Base-by-base conservation (phyloP, 2,797 vertebrate species). In the Alosa sapidissima region DNA sequence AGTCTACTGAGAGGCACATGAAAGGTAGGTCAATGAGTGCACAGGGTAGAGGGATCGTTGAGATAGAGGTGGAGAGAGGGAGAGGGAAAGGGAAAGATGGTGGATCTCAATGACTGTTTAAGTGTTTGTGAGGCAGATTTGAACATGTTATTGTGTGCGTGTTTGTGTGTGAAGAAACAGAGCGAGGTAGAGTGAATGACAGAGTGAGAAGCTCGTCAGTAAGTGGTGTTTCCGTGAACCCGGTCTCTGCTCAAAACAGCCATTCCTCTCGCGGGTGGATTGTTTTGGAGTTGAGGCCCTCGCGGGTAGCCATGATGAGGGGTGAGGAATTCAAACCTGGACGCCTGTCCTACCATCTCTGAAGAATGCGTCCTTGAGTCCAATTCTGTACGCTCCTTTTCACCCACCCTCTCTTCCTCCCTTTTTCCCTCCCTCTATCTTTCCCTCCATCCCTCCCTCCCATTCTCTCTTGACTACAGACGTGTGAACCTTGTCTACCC, bases 301-400 rank as follows among this genome's bases (percentile, higher is more conserved):
- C 16, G 72, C 1, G 14, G 14, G 14, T 36, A 45, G 72, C 41
- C 16, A 41, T 10, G 5, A 3, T 45, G 36, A 47, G 19, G 72
- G 72, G 11, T 78, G 72, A 45, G 36, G 72, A 78, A 78, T 78
- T 7, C 36, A 78, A 78, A 45, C 72, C 33, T 72, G 65, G 11
- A 72, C 33, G 3, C 65, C 13, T 33, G 36, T 33, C 65, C 65
- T 72, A 41, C 65, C 65, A 41, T 72, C 65, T 72, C 72, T 78
- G 36, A 78, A 78, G 72, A 78, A 45, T 78, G 72, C 45, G 36
- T 21, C 68, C 68, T 36, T 14, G 11, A 16, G 14, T 78, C 16
- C 72, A 78, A 21, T 36, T 45, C 41, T 16, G 14, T 33, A 8
- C 9, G 33, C 65, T 36, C 65, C 41, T 13, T 72, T 16, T 41